A percentile compares a stretch with the other conserved stretches of the same genome.
Evolutionary conservation across 2,797 vertebrate species (phyloP).

Genomic region (Hemibagrus guttatus): DNA sequence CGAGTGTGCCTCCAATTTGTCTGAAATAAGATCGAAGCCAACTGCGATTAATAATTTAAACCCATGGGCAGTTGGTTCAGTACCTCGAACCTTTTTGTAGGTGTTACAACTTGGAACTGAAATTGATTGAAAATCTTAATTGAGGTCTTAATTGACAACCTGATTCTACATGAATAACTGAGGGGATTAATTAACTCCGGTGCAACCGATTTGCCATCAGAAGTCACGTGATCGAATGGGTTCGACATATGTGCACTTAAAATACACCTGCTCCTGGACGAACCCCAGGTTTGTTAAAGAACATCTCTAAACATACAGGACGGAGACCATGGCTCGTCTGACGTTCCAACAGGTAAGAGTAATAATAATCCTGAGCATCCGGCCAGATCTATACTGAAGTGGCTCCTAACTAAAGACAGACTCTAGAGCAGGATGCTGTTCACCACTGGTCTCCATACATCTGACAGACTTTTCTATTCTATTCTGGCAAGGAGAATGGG

Average conservation of each 20-base stretch:
- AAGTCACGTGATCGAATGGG: background rate
- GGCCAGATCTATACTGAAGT: background rate
- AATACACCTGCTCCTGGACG: background rate
- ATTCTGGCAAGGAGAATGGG: background rate
- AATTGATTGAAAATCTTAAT: background rate
- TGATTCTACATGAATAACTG: too few relatives aligned
- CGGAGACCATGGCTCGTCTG: background rate
- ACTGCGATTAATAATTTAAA: background rate
- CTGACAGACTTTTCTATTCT: too few relatives aligned
- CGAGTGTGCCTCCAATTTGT: too few relatives aligned
- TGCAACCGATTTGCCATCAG: background rate
- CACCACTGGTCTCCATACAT: background rate
- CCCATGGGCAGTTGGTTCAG: background rate
- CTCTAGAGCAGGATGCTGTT: background rate
- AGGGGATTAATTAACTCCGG: too few relatives aligned
- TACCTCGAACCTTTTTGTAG: constrained; percentile 1
- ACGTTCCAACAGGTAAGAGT: background rate
- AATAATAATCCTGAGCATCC: background rate
- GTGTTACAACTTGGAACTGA: background rate
- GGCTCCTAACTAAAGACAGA: background rate
- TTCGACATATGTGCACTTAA: background rate
- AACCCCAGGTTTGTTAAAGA: background rate
- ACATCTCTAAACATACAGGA: background rate
- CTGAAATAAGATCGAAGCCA: background rate
- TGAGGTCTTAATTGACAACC: too few relatives aligned